These are phyloP conservation scores for Myodes glareolus DNA, from an alignment of 2,113 vertebrate species.

Conservation along the genomic window DNA sequence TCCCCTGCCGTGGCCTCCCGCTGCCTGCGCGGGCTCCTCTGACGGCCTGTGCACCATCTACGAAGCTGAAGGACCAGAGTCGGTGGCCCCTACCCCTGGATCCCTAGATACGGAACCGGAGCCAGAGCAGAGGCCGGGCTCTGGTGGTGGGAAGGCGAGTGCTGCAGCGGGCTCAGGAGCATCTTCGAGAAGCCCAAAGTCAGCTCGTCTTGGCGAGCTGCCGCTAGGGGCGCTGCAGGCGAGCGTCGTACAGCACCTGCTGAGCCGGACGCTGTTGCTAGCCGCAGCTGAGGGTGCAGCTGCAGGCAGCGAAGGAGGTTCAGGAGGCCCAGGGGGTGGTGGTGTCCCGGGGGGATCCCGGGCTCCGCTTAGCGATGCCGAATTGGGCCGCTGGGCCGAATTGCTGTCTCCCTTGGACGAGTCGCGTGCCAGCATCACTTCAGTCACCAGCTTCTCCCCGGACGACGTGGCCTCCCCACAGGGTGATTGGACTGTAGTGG, in stretches of 20 bases:
- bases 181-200: conserved; percentile 21
- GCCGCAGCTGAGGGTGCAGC: conserved; percentile 82
- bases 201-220: conserved; percentile 71
- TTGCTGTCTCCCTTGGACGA: conserved; percentile 91
- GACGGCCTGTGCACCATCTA: conserved; percentile 85
- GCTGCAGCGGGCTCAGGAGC: conserved; percentile 8
- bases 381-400: conserved; percentile 92
- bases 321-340: conserved; percentile 77
- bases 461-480: conserved; percentile 91
- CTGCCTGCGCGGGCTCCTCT: conserved; percentile 69
- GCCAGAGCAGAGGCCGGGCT: conserved; percentile 16
- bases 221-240: conserved; percentile 88
- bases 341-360: conserved; percentile 64
- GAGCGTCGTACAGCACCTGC: conserved; percentile 93
- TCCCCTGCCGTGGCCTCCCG: conserved; percentile 70
- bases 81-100: conserved; percentile 12
- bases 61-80: conserved; percentile 78
- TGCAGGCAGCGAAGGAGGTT: conserved; percentile 73
- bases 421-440: conserved; percentile 94
- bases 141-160: conserved; percentile 27
- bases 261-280: conserved; percentile 91
- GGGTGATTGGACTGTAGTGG: conserved; percentile 95
- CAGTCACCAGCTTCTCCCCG: conserved; percentile 94
- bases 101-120: neutral
- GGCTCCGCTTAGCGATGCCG: conserved; percentile 88